Percentiles rank a stretch among this genome's conserved stretches.
Evolutionary conservation across 2,888 invertebrate genomes (phyloP).

Genomic region (Sinhomidia bicolor): DNA sequence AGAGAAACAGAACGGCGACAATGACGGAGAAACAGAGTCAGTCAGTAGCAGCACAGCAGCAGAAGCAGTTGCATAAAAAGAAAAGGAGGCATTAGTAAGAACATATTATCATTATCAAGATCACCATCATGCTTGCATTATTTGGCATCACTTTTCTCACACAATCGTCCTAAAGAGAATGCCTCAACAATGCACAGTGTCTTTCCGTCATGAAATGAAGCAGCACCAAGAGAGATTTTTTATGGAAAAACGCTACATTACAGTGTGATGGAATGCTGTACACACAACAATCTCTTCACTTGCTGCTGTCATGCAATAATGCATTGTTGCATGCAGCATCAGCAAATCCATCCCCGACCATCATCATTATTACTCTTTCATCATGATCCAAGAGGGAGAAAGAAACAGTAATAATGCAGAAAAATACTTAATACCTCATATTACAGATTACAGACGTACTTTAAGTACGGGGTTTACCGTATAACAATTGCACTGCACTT

Average conservation of each 20-base stretch:
- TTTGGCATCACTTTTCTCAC: constrained; percentile 59
- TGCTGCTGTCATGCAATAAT: constrained; percentile 55
- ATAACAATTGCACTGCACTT: constrained; percentile 46
- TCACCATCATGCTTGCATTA: constrained; percentile 35
- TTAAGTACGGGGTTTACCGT: constrained; percentile 56
- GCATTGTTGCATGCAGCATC: constrained; percentile 48
- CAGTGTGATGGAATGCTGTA: constrained; percentile 59
- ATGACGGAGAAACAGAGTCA: background rate
- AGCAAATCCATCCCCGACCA: constrained; percentile 6
- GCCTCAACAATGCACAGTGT: constrained; percentile 49
- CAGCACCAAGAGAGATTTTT: constrained; percentile 22
- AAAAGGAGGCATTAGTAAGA: background rate
- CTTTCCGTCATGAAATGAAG: constrained; percentile 29
- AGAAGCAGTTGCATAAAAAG: constrained; percentile 47
- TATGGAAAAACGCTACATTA: constrained; percentile 55
- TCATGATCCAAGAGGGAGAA: constrained; percentile 41
- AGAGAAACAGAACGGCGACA: background rate
- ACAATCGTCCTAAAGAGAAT: constrained; percentile 42
- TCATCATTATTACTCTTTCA: constrained; percentile 14
- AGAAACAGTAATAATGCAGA: constrained; percentile 65
- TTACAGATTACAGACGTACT: constrained; percentile 22
- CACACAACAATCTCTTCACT: constrained; percentile 13
- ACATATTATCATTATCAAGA: constrained; percentile 30
- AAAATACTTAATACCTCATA: constrained; percentile 11
- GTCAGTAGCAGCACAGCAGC: background rate